phyloP scores from a whole-genome alignment of 2,797 vertebrate species.

The Lutjanus campechanus region DNA sequence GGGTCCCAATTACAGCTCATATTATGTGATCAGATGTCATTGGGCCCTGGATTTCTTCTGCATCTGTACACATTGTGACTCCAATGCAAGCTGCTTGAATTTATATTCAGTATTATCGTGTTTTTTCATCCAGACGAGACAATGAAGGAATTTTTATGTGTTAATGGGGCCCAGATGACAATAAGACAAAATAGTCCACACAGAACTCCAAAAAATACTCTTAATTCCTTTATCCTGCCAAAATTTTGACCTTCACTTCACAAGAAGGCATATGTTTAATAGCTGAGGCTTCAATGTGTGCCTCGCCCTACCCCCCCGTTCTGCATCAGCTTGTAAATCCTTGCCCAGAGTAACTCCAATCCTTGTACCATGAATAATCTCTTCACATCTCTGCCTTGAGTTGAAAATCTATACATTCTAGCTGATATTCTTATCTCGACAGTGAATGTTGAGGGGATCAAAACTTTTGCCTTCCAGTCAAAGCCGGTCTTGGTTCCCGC shows the following conservation, averaged over 20 bases:
- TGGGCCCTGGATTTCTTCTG: neutral
- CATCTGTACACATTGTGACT: conserved; percentile 10
- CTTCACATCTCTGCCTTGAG: conserved; percentile 46
- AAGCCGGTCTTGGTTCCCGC: conserved; percentile 1
- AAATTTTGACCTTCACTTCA: conserved; percentile 56
- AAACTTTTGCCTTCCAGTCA: conserved; percentile 24
- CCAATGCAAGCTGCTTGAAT: neutral
- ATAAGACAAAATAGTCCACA: conserved; percentile 1
- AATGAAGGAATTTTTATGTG: neutral
- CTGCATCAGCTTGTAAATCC: conserved; percentile 51
- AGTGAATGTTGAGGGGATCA: conserved; percentile 13
- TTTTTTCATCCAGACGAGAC: conserved; percentile 1
- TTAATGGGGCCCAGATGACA: conserved; percentile 33
- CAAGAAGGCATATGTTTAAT: conserved; percentile 39
- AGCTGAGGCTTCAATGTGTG: conserved; percentile 40
- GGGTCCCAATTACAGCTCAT: neutral
- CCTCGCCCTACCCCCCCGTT: conserved; percentile 4
- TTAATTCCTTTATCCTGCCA: conserved; percentile 40
- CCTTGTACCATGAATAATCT: conserved; percentile 54
- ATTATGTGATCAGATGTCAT: neutral
- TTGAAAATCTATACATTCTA: conserved; percentile 47
- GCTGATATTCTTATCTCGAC: conserved; percentile 30
- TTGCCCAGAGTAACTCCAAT: conserved; percentile 49
- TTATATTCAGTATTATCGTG: conserved; percentile 3
- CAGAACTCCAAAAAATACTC: conserved; percentile 25